Percentiles rank a stretch among this genome's conserved stretches.
phyloP scores from a whole-genome alignment of 2,113 vertebrate genomes.

The Cepphus grylle region DNA sequence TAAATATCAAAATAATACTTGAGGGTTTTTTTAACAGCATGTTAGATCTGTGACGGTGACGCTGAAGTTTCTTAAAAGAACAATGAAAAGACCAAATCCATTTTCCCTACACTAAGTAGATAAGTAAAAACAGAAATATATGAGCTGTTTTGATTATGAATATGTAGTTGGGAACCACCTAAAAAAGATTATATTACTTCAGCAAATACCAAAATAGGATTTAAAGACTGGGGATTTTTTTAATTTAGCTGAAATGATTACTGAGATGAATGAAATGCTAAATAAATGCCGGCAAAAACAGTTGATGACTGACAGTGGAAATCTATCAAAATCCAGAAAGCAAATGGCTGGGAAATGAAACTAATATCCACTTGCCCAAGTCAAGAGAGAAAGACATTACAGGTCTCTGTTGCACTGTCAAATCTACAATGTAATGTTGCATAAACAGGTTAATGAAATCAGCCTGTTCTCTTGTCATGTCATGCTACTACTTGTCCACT shows the following conservation, averaged over 20 bases:
- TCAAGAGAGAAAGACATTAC: neutral
- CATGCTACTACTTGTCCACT: neutral
- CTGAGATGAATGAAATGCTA: neutral
- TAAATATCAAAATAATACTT: neutral
- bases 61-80: neutral
- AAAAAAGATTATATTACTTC: neutral
- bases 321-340: neutral
- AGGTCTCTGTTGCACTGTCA: neutral
- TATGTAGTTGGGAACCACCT: neutral
- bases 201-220: neutral
- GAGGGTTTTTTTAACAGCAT: neutral
- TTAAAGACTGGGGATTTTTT: neutral
- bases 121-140: neutral
- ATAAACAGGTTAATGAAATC: neutral
- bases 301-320: neutral
- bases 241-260: neutral
- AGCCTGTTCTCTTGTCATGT: neutral
- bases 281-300: neutral
- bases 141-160: neutral
- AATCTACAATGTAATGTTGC: neutral
- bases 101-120: neutral
- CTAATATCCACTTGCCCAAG: neutral
- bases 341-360: neutral
- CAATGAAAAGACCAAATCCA: neutral
- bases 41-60: neutral